Evolutionary conservation across 1,140 invertebrate genomes (phyloP), one percentile per base, ranked within the genome.

Genomic region (Drosophila sproati): DNA sequence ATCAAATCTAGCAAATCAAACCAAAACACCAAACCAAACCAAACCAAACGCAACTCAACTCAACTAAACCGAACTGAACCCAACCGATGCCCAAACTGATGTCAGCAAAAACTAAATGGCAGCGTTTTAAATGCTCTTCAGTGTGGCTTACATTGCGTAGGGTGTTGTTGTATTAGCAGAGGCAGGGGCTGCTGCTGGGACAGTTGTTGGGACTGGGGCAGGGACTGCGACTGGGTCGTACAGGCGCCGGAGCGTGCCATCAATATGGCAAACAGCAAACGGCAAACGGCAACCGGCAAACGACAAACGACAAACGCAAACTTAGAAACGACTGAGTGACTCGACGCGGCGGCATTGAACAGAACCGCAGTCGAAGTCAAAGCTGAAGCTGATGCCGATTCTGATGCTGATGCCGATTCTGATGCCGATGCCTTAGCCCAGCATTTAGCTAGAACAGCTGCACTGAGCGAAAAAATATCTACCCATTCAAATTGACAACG

Each of bases 1-100:
- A 91, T 91, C 87, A 87, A 91, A 91, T 91, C 87, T 91, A 91
- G 88, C 88, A 88, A 91, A 87, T 91, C 88, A 87, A 75, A 89
- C 85, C 85, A 72, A 86, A 86, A 71, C 20, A 63, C 74, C 72
- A 87, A 74, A 78, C 78, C 54, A 71, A 86, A 86, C 70, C 62
- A 69, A 64, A 85, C 81, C 73, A 28, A 35, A 59, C 35, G 1
- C 20, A 20, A 20, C 20, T 20, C n/a, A 7, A 43, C 10, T n/a
- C n/a, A 7, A 43, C 10, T n/a, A 10, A 43, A 85, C 77, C 77
- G 29, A 37, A 48, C 39, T 29, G 31, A 78, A 67, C 74, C 45
- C 29, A 77, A 50, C 51, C 62, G 63, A 73, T 62, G 69, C 51
- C 39, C 20, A 41, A 73, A 67, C 69, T 62, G 73, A 76, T 72